Evolutionary conservation across 1,140 invertebrate species (phyloP).

Genomic region (Hylyphantes graminicola): DNA sequence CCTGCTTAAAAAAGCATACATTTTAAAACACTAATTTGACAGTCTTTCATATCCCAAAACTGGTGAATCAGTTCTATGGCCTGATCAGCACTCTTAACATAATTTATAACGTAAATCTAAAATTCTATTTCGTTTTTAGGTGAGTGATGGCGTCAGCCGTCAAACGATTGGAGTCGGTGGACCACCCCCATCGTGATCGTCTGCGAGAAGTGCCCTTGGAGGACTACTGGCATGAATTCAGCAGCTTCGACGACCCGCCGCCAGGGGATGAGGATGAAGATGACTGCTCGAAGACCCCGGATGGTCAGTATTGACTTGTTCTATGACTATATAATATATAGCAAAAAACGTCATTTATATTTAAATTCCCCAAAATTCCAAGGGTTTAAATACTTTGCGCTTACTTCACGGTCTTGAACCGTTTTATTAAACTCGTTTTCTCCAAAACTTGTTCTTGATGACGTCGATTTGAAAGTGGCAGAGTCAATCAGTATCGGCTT

Average conservation of each 20-base stretch:
- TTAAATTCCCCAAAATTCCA: not conserved
- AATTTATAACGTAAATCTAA: too few species aligned
- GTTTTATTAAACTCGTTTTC: too few species aligned
- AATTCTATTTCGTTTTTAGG: too few species aligned
- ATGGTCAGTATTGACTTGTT: constrained; percentile 12
- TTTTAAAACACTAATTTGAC: too few species aligned
- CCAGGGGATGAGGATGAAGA: constrained; percentile 47
- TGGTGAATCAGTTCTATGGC: too few species aligned
- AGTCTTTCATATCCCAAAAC: too few species aligned
- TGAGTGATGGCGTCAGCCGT: too few species aligned
- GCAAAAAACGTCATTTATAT: not conserved
- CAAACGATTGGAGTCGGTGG: too few species aligned
- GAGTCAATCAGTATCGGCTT: not conserved
- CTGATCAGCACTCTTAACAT: too few species aligned
- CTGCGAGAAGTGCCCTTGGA: constrained; percentile 33
- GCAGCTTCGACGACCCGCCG: constrained; percentile 37
- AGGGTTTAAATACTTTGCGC: not conserved
- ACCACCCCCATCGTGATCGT: not conserved
- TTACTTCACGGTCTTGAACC: not conserved
- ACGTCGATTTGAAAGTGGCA: not conserved
- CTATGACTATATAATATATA: not conserved
- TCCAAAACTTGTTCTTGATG: not conserved
- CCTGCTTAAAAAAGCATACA: too few species aligned
- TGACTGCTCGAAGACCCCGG: constrained; percentile 48
- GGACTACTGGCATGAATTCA: constrained; percentile 56